These are phyloP conservation scores for Lepus townsendii DNA, from an alignment of 2,797 vertebrate genomes.

Conservation along the genomic window DNA sequence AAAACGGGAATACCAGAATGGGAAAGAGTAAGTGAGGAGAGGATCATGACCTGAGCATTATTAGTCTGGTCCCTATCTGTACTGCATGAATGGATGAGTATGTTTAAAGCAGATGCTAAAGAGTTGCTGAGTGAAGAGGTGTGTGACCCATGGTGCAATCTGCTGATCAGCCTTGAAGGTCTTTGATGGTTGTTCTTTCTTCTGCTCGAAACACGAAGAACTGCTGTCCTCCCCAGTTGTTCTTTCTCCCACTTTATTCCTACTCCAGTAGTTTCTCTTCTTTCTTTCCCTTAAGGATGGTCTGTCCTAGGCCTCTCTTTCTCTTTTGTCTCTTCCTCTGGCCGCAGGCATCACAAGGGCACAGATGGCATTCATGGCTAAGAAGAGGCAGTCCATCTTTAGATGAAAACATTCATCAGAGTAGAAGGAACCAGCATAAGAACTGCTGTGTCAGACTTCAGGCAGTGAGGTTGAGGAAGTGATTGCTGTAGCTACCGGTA, in stretches of 20 bases:
- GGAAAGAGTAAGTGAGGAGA: background rate
- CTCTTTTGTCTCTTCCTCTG: background rate
- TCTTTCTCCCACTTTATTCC: background rate
- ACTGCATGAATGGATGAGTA: background rate
- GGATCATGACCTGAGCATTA: background rate
- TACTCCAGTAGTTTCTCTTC: background rate
- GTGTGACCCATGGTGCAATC: background rate
- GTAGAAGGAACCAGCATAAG: background rate
- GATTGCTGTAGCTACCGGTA: conserved; percentile 62
- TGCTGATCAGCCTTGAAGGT: background rate
- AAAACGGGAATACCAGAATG: background rate
- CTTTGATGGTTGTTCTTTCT: background rate
- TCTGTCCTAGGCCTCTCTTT: background rate
- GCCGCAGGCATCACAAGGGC: background rate
- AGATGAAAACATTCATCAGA: background rate
- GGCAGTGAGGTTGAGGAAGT: conserved; percentile 30
- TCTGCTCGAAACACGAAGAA: background rate
- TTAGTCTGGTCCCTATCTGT: background rate
- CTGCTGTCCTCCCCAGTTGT: background rate
- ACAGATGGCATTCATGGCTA: background rate
- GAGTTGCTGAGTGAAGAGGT: background rate
- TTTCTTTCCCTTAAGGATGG: background rate
- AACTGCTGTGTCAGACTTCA: conserved; percentile 60
- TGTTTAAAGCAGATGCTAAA: background rate
- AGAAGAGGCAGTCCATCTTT: conserved; percentile 19